Evolutionary conservation across 2,113 vertebrate species (phyloP).

Genomic region (Myiozetetes cayanensis): DNA sequence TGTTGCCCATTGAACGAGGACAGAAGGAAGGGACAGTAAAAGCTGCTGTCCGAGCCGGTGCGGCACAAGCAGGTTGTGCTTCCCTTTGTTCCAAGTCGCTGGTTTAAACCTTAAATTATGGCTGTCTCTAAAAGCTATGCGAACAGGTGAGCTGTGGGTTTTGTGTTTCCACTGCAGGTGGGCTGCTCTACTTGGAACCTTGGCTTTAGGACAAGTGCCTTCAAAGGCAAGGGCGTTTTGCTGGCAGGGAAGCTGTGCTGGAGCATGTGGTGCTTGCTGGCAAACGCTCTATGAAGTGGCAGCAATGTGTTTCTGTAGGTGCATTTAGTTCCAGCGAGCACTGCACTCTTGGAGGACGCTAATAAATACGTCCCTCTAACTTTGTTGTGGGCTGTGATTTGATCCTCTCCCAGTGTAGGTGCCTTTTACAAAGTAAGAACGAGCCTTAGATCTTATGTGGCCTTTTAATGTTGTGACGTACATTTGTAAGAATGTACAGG

Average conservation of each 20-base stretch:
- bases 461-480: not conserved
- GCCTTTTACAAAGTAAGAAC: not conserved
- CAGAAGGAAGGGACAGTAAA: not conserved
- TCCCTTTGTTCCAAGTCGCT: not conserved
- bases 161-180: accelerated
- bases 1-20: accelerated
- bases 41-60: accelerated
- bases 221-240: not conserved
- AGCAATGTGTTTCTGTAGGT: not conserved
- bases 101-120: accelerated
- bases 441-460: accelerated
- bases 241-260: not conserved
- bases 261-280: accelerated
- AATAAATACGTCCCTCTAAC: not conserved
- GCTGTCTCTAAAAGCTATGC: not conserved
- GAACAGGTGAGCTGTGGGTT: accelerated
- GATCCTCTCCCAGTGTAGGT: not conserved
- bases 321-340: not conserved
- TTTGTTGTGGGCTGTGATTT: not conserved
- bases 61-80: accelerated
- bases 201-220: not conserved
- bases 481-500: accelerated
- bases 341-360: accelerated
- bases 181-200: accelerated
- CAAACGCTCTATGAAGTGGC: not conserved